Evolutionary conservation across 2,113 vertebrate species (phyloP), one percentile per base, ranked within the genome.

Genomic region (Cynopterus brachyotis): DNA sequence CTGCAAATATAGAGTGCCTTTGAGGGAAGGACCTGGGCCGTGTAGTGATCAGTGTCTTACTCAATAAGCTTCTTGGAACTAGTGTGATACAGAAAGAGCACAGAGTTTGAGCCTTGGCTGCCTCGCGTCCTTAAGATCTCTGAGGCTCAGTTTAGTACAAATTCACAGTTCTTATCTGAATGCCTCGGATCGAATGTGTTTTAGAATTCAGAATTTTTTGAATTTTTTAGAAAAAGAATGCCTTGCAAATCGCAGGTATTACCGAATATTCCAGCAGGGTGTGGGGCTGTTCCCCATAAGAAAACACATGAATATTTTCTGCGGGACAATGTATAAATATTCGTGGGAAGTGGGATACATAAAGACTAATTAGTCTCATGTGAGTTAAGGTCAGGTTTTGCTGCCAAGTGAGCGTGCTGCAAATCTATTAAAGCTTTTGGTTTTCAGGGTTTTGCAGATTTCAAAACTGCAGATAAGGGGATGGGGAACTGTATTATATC

Each of bases 351-450:
- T 53, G 13, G 69, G 24, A 60, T 59, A 89, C 79, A 60, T 72
- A n/a, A 80, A 67, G 64, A 75, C 55, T n/a, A 83, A 81, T 89
- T 81, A 83, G 81, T 53, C 45, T 88, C 30, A 7, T 55, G 70
- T 94, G 79, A 72, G 80, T 47, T 73, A 73, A 96, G 85, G 76
- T 94, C 88, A 72, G 80, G 45, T 55, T 91, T 79, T 90, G 72
- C 76, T 76, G 78, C n/a, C 81, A 66, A 53, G 9, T 17, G 40
- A 92, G 70, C 40, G 94, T 32, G 50, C 81, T 81, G 62, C 42
- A 85, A 66, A 85, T 64, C 84, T 91, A 30, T 87, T 2, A 9
- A 64, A 75, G 82, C 37, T n/a, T 55, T 35, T 67, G 92, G 32
- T 59, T 59, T 42, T 91, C 28, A 64, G 94, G 64, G 30, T 50